phyloP scores from a whole-genome alignment of 2,888 invertebrate species.

The Dyspetes luteomarginatus region DNA sequence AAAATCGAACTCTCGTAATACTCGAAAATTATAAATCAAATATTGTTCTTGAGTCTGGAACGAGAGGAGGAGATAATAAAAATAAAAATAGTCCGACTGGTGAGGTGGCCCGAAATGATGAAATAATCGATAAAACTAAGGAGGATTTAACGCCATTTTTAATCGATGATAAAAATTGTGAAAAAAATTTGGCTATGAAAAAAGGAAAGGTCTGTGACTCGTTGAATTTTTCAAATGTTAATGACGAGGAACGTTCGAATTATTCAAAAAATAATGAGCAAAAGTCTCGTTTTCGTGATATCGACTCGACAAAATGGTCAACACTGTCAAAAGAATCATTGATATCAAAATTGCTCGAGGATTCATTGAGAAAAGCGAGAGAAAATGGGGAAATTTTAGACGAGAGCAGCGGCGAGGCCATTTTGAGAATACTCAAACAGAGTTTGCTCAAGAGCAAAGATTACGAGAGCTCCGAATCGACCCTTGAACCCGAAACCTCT shows the following conservation, averaged over 20 bases:
- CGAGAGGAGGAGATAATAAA: constrained; percentile 55
- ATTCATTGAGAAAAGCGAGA: constrained; percentile 79
- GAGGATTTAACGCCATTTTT: not conserved
- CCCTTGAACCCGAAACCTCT: constrained; percentile 71
- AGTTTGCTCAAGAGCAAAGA: constrained; percentile 78
- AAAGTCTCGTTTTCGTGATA: constrained; percentile 50
- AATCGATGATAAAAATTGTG: constrained; percentile 13
- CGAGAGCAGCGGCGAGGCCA: constrained; percentile 80
- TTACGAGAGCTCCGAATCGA: constrained; percentile 77
- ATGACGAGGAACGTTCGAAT: constrained; percentile 40
- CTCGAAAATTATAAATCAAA: constrained; percentile 81
- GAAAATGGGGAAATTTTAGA: constrained; percentile 80
- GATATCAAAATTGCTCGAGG: constrained; percentile 80
- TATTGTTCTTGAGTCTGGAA: constrained; percentile 76
- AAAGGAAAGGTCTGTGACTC: not conserved
- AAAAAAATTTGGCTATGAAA: not conserved
- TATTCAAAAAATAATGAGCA: too few relatives aligned
- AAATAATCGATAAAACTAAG: constrained; percentile 3
- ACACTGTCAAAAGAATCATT: constrained; percentile 76
- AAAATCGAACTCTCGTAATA: constrained; percentile 81
- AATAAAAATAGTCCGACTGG: constrained; percentile 1
- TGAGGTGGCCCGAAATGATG: not conserved
- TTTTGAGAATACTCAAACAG: constrained; percentile 81
- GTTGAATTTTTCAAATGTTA: constrained; percentile 5
- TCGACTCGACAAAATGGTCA: constrained; percentile 59